Base-by-base conservation (phyloP, 2,113 vertebrate genomes). In the Tiliqua scincoides region DNA sequence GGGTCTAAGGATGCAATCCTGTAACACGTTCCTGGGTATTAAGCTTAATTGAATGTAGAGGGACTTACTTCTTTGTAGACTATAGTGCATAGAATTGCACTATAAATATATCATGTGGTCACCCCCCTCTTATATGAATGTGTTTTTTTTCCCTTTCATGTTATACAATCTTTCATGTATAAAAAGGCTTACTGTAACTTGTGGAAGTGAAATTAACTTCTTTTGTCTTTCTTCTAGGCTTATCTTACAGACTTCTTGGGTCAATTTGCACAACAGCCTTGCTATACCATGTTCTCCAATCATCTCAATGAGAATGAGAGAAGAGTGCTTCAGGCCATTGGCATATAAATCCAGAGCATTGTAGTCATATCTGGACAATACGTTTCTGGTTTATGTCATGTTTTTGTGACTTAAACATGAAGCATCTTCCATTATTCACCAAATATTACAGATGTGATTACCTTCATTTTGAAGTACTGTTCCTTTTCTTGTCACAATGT, bases 221-320 rank as follows among this genome's bases (percentile, higher is more conserved):
- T 86, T 82, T 30, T 91, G 23, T 91, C 89, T 87, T 82, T 74
- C 59, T 90, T 85, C 6, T 93, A 99, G 99, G 98, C 98, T 4
- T 99, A 99, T 92, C 97, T 99, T 93, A 99, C 99, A 0, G 98
- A 99, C 82, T 99, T 99, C 96, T 96, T 99, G 91, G 98, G 98
- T 67, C 99, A 99, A 96, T 99, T 99, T 89, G 97, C 99, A 30
- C 99, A 99, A 96, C 99, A 99, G 93, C 98, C 99, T 1, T 99
- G 98, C 95, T 99, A 99, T 92, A 96, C 97, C 81, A 96, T 98
- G 97, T 99, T 99, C 95, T 99, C 98, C 25, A 97, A 98, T 90
- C 99, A 99, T 93, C 97, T 99, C 91, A 99, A 98, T 91, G 98
- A 97, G 92, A 95, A 95, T 0, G 99, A 99, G 89, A 97, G 98